Percentiles rank a stretch among this genome's conserved stretches.
Evolutionary conservation across 2,113 vertebrate species (phyloP).

Genomic region (Dasyornis broadbenti): DNA sequence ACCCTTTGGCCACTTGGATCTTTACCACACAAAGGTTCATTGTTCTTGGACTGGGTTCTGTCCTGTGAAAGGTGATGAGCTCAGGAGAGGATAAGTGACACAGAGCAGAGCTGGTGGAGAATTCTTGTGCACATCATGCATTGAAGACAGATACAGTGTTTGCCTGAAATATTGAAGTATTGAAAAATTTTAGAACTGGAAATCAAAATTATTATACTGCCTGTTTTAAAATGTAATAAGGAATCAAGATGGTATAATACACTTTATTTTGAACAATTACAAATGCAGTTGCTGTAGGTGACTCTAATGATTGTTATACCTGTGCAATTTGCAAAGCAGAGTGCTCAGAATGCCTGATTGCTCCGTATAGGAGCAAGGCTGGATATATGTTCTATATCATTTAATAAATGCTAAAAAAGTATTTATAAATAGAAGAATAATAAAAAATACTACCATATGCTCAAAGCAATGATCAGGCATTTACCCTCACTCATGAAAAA

Average conservation of each 20-base stretch:
- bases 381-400: neutral
- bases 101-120: neutral
- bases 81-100: neutral
- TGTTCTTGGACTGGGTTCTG: neutral
- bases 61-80: neutral
- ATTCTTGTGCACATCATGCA: neutral
- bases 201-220: neutral
- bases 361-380: neutral
- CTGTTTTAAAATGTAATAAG: neutral
- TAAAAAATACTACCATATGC: conserved; percentile 24
- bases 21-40: neutral
- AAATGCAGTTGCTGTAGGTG: neutral
- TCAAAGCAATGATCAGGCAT: conserved; percentile 23
- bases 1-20: neutral
- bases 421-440: conserved; percentile 49
- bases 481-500: conserved; percentile 18
- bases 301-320: neutral
- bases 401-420: neutral
- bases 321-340: neutral
- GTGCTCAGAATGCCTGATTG: neutral
- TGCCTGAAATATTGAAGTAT: neutral
- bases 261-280: neutral
- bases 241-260: neutral
- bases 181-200: neutral
- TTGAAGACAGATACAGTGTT: neutral